phyloP scores from a whole-genome alignment of 1,140 invertebrate genomes.

The Euwallacea similis region DNA sequence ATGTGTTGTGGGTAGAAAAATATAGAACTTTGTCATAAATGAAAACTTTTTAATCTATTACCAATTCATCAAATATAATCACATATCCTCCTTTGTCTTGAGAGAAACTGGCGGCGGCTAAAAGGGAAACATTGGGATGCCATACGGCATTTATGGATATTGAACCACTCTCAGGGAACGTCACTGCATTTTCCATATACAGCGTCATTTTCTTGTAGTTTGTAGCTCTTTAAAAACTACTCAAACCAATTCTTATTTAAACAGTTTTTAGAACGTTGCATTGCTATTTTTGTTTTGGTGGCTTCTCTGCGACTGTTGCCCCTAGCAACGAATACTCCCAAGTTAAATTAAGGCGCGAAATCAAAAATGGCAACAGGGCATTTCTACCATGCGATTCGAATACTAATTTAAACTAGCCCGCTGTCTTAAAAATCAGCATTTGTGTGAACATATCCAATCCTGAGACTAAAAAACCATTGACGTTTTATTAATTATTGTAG shows the following conservation, averaged over 20 bases:
- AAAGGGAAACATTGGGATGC: constrained; percentile 75
- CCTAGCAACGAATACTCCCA: neutral
- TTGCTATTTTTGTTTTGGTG: too few relatives aligned
- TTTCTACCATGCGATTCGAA: too few relatives aligned
- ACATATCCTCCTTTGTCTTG: constrained; percentile 86
- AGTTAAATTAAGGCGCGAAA: neutral
- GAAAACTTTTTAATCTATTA: neutral
- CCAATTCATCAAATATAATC: constrained; percentile 84
- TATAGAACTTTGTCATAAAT: neutral
- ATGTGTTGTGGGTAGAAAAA: neutral
- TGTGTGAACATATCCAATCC: too few relatives aligned
- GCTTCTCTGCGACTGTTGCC: too few relatives aligned
- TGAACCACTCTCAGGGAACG: constrained; percentile 67
- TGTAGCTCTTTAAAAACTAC: too few relatives aligned
- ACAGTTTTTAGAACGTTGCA: too few relatives aligned
- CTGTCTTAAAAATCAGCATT: too few relatives aligned
- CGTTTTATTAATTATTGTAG: too few relatives aligned
- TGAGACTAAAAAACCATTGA: too few relatives aligned
- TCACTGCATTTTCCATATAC: constrained; percentile 75
- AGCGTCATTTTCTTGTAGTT: constrained; percentile 62
- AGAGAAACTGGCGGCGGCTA: constrained; percentile 84
- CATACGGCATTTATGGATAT: constrained; percentile 77
- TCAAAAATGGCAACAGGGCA: too few relatives aligned
- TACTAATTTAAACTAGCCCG: too few relatives aligned
- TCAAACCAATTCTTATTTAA: too few relatives aligned